A percentile compares a stretch with the other conserved stretches of the same genome.
Conservation (phyloP, 2,797 vertebrate species). For the Nothura maculosa region DNA sequence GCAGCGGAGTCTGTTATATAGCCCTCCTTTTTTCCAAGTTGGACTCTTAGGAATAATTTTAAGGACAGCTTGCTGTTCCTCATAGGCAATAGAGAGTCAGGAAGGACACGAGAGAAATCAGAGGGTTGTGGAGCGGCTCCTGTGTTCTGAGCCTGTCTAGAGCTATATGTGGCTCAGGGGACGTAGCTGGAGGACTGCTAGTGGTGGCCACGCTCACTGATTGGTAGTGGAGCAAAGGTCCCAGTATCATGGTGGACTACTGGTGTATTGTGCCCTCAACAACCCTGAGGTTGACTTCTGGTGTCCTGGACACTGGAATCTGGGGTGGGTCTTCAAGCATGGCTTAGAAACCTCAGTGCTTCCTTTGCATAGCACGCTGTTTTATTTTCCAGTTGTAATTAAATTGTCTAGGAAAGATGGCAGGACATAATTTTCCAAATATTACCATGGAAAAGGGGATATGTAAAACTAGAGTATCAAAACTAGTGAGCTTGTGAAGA, state of each 20-base stretch:
- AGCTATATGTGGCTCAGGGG: background rate
- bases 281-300: background rate
- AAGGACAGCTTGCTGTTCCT: slow-evolving; percentile 12
- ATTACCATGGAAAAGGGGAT: background rate
- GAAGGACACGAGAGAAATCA: background rate
- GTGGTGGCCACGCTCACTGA: background rate
- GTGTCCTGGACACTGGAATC: background rate
- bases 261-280: background rate
- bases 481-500: background rate
- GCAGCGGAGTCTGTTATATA: slow-evolving; percentile 26
- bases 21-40: slow-evolving; percentile 44
- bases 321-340: background rate
- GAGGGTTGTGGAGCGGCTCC: slow-evolving; percentile 5
- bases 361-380: rapidly evolving
- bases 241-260: rapidly evolving
- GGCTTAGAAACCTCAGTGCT: background rate
- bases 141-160: background rate
- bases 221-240: background rate
- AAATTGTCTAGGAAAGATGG: background rate
- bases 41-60: slow-evolving; percentile 31
- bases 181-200: background rate
- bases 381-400: background rate
- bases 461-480: background rate
- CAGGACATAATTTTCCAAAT: background rate
- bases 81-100: background rate